Percentiles rank a stretch among this genome's conserved stretches.
These are phyloP conservation scores for Plestiodon gilberti DNA, from an alignment of 2,113 vertebrate species.

Conservation along the genomic window DNA sequence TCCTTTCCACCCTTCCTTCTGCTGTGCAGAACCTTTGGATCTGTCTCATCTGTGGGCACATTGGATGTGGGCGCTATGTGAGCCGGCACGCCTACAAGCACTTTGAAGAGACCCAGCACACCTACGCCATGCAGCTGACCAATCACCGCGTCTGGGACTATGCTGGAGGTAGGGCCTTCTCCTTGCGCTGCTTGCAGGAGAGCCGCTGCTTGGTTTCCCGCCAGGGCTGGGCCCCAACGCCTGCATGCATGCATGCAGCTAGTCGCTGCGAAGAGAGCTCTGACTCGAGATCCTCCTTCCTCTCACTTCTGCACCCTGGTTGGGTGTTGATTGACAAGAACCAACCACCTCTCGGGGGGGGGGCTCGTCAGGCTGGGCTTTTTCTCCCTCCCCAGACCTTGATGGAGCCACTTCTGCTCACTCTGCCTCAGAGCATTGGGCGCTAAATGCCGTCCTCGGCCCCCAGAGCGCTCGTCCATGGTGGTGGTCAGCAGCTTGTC, in stretches of 20 bases:
- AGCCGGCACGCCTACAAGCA: constrained; percentile 97
- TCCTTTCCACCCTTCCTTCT: neutral
- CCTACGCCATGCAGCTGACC: constrained; percentile 98
- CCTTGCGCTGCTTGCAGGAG: neutral
- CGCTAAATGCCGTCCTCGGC: neutral
- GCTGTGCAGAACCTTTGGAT: constrained; percentile 95
- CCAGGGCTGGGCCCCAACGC: neutral
- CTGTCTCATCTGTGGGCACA: constrained; percentile 96
- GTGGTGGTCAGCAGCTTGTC: neutral
- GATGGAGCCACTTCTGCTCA: neutral
- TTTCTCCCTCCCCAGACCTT: neutral
- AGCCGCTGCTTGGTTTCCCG: neutral
- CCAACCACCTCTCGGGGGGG: neutral
- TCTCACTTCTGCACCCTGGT: no score
- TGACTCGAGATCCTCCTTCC: neutral
- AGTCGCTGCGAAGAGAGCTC: neutral
- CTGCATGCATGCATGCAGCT: neutral
- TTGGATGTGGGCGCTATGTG: constrained; percentile 95
- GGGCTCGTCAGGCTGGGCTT: no score
- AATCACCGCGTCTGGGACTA: constrained; percentile 99
- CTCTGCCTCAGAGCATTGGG: neutral
- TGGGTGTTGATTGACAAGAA: neutral
- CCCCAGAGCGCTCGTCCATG: rapidly evolving
- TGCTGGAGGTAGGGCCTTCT: constrained; percentile 83
- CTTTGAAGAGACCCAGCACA: constrained; percentile 98